phyloP scores from a whole-genome alignment of 2,797 vertebrate species.

The Cossypha niveicapilla region DNA sequence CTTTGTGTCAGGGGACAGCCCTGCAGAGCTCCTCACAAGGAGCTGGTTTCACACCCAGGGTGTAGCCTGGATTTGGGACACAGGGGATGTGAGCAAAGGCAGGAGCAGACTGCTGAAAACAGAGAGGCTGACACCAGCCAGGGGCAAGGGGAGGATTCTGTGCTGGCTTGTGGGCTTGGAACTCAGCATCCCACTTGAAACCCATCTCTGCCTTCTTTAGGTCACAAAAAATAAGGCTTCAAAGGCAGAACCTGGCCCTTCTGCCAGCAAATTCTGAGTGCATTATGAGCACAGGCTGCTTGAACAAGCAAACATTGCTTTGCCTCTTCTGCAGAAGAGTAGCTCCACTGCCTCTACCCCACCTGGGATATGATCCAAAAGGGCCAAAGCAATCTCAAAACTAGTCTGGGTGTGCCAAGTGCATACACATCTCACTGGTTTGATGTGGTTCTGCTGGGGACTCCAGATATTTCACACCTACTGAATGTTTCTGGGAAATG shows the following conservation, averaged over 20 bases:
- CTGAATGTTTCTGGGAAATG: conserved; percentile 32
- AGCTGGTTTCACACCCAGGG: neutral
- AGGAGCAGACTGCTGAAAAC: neutral
- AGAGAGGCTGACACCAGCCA: neutral
- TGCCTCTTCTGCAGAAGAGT: neutral
- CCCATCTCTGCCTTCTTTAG: neutral
- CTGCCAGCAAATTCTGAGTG: neutral
- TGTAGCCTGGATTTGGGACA: neutral
- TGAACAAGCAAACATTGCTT: neutral
- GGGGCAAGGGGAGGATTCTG: neutral
- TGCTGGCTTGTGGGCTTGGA: neutral
- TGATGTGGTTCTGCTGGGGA: conserved; percentile 17
- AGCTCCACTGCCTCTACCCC: neutral
- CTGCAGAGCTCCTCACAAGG: neutral
- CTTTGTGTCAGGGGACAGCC: neutral
- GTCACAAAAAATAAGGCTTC: neutral
- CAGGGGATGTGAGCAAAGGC: fast-evolving
- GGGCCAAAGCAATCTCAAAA: neutral
- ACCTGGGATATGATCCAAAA: neutral
- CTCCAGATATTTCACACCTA: conserved; percentile 26
- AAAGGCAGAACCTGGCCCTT: neutral
- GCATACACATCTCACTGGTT: neutral
- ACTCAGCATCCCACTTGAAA: neutral
- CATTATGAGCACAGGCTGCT: neutral
- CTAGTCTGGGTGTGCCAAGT: neutral